These are phyloP conservation scores for Portunus trituberculatus DNA, from an alignment of 1,140 invertebrate genomes.

Conservation along the genomic window DNA sequence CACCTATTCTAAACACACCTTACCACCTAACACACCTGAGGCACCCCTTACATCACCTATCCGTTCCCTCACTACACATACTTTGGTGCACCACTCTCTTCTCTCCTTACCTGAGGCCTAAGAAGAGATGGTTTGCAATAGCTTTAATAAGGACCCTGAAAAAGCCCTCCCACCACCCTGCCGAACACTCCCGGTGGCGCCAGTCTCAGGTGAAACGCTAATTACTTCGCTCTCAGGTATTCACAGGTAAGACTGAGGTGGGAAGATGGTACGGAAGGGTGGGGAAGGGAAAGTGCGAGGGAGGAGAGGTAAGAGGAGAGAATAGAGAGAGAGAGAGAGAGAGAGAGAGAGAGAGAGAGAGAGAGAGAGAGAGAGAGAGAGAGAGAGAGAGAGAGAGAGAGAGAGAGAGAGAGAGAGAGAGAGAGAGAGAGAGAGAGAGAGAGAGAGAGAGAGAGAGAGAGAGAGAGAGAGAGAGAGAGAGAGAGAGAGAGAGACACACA, in stretches of 20 bases:
- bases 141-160: background rate
- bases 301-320: background rate
- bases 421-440: too few relatives aligned
- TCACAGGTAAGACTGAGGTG: background rate
- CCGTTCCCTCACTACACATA: background rate
- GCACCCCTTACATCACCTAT: background rate
- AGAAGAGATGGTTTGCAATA: background rate
- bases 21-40: background rate
- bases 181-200: background rate
- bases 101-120: background rate
- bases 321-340: background rate
- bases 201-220: slow-evolving; percentile 11
- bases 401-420: too few relatives aligned
- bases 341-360: too few relatives aligned
- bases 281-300: background rate
- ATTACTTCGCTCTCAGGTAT: background rate
- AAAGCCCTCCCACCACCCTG: background rate
- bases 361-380: too few relatives aligned
- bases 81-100: too few relatives aligned
- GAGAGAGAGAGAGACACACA: background rate
- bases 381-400: too few relatives aligned
- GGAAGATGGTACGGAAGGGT: background rate
- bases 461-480: too few relatives aligned
- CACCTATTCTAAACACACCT: background rate
- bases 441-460: too few relatives aligned